Evolutionary conservation across 1,140 invertebrate genomes (phyloP), one percentile per base, ranked within the genome.

Genomic region (Nasonia giraulti): DNA sequence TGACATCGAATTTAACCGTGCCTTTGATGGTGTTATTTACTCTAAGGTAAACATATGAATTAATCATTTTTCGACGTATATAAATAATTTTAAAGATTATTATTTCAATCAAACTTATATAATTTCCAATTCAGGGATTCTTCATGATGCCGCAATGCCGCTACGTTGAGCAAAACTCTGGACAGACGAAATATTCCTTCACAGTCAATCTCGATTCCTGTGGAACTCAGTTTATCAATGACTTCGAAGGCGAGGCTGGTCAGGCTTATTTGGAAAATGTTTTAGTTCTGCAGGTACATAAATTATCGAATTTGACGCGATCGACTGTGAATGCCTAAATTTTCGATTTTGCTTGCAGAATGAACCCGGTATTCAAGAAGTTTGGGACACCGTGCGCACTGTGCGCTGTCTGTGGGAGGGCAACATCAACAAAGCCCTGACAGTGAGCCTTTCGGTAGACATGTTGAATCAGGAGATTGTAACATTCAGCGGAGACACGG

Each of bases 391-490:
- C 2, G 95, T 97, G 40, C 93, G 96, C 68, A 94, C 95, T 76
- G 96, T 97, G 0, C 94, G 96, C 82, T 97, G 97, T 91, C 92
- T 97, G 17, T 97, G 96, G 96, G 96, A 97, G 94, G 96, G 96
- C 14, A 96, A 95, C 87, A 92, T 97, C 68, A 96, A 96, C 31
- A 96, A 97, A 89, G 95, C 95, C 12, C 91, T 97, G 40, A 95
- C 95, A 0, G 96, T 96, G 1, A 95, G 96, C 6, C 91, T 97
- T 14, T 96, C 95, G 74, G 96, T 98, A 1, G 96, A 96, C 37
- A 97, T 97, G 95, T 90, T 97, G 78, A 96, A 96, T 84, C 96
- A 96, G 89, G 95, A 97, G 88, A 95, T 96, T 20, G 96, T 97
- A 27, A 96, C 96, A 37, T 97, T 97, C 91, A 96, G 95, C 87